phyloP scores from a whole-genome alignment of 2,888 invertebrate genomes.

The Rugalucina vietnamica region DNA sequence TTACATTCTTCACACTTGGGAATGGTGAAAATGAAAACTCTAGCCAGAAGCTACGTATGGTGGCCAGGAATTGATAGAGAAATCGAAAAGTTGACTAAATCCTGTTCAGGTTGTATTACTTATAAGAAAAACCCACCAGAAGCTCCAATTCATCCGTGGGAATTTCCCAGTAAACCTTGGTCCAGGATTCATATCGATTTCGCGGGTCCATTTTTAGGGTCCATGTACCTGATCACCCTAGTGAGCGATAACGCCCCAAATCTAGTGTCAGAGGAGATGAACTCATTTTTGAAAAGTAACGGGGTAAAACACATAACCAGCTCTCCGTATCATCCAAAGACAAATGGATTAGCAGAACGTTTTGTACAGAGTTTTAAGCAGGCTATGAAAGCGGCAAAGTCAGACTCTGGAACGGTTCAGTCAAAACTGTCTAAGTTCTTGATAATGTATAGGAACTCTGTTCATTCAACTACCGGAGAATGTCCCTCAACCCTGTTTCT shows the following conservation, averaged over 20 bases:
- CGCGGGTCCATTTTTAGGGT: conserved; percentile 77
- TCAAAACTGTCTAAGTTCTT: conserved; percentile 32
- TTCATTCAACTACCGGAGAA: conserved; percentile 34
- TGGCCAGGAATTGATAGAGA: conserved; percentile 68
- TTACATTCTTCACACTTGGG: conserved; percentile 75
- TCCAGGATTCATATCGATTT: conserved; percentile 84
- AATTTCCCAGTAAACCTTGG: conserved; percentile 74
- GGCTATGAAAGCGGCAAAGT: conserved; percentile 35
- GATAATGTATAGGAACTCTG: conserved; percentile 28
- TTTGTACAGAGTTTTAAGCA: conserved; percentile 63
- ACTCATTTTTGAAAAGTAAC: conserved; percentile 49
- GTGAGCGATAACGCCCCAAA: conserved; percentile 61
- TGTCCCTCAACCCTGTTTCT: conserved; percentile 31
- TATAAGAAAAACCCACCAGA: conserved; percentile 55
- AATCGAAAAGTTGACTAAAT: conserved; percentile 64
- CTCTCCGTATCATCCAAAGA: conserved; percentile 61
- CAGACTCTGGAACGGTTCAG: conserved; percentile 12
- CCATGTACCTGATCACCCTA: conserved; percentile 75
- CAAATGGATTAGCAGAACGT: conserved; percentile 61
- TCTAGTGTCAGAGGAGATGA: conserved; percentile 57
- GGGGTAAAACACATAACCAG: conserved; percentile 52
- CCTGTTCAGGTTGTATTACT: conserved; percentile 37
- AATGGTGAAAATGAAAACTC: conserved; percentile 70
- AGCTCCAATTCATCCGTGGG: conserved; percentile 72
- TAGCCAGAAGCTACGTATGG: conserved; percentile 73